Base-by-base conservation (phyloP, 1,140 invertebrate genomes). In the Sycophila sp. region DNA sequence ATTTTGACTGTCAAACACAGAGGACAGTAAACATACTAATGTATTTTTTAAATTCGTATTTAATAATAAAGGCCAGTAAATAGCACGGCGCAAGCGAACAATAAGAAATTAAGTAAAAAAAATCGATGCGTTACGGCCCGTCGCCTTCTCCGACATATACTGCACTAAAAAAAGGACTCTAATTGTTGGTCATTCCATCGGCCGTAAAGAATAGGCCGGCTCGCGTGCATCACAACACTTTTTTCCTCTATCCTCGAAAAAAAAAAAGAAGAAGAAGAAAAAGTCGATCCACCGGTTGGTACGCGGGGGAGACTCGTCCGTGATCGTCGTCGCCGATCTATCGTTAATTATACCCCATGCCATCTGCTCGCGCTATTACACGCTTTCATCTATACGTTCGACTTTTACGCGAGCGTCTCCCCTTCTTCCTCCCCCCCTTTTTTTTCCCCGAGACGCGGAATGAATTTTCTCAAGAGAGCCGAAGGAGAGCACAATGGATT, bases 391-490 rank as follows among this genome's bases (percentile, higher is more conserved):
- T 69, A 36, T 17, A 40, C 5, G 13, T 22, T 22, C 45, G 5
- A 28, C 2, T 30, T 32, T 42, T 45, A 62, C 38, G 26, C n/a
- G 13, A 26, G 4, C 36, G 30, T 38, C 45, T 36, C 2, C 28
- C 11, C 15, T 1, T 24, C 13, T 51, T 26, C 28, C 4, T 36
- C 2, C 45, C 13, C 6, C 28, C 15, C 38, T 51, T 36, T 32
- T 28, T 26, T 5, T 30, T 40, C 19, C 13, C 8, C 19, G 28
- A 15, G 24, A 15, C 17, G 26, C 36, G 19, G 36, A 62, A 34
- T 62, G 38, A 55, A 56, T 62, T 70, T 70, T 70, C 59, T 63
- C 49, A 6, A n/a, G n/a, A n/a, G n/a, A n/a, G n/a, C n/a, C n/a
- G n/a, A n/a, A 8, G 19, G 30, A 51, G 62, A 28, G 56, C 22